phyloP scores from a whole-genome alignment of 2,797 vertebrate species.

The Phalloptychus januarius region DNA sequence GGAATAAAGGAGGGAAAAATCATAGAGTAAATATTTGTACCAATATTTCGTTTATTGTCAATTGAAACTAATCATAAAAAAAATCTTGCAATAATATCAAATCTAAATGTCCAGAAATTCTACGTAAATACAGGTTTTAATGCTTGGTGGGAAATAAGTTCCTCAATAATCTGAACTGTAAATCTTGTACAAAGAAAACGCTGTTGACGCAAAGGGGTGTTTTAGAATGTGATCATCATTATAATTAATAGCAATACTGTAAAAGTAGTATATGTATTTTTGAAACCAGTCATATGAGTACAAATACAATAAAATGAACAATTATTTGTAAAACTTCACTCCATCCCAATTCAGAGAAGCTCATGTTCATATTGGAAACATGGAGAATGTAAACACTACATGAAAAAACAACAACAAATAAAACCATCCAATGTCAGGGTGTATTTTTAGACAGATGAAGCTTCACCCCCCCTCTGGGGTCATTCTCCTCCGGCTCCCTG shows the following conservation, averaged over 20 bases:
- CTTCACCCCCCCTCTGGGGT: not conserved
- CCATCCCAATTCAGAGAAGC: not conserved
- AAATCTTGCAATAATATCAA: too few relatives aligned
- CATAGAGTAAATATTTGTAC: too few relatives aligned
- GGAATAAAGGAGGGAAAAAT: too few relatives aligned
- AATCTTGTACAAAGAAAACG: not conserved
- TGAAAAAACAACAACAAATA: too few relatives aligned
- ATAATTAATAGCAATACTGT: not conserved
- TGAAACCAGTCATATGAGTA: not conserved
- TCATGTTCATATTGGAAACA: not conserved
- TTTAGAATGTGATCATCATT: not conserved
- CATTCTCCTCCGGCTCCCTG: not conserved
- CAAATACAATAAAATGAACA: not conserved
- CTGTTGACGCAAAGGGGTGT: not conserved
- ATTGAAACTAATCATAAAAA: too few relatives aligned
- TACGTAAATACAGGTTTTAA: not conserved
- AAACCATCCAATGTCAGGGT: not conserved
- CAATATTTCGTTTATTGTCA: too few relatives aligned
- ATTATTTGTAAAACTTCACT: not conserved
- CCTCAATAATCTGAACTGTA: not conserved
- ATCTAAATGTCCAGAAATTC: not conserved
- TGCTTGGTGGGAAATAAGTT: not conserved
- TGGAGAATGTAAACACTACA: not conserved
- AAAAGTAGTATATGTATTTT: not conserved
- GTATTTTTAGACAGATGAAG: conserved; percentile 24